Conservation (phyloP, 2,797 vertebrate species). For the Hirundo rustica region DNA sequence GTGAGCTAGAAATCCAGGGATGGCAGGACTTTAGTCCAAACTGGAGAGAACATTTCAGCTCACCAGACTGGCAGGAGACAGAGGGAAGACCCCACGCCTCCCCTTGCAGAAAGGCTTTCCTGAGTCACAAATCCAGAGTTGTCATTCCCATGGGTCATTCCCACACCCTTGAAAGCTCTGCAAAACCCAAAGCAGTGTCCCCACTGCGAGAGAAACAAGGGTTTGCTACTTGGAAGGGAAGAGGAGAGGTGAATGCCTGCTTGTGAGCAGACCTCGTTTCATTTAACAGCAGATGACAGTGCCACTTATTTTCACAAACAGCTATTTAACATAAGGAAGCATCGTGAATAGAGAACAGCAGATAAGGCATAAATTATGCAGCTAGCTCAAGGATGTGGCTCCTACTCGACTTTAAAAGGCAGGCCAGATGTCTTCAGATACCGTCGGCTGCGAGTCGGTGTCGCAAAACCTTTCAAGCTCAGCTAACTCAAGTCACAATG, state of each 20-base stretch:
- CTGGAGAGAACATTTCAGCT: neutral
- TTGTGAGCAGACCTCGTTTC: neutral
- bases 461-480: constrained; percentile 25
- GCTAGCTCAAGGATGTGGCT: neutral
- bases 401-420: constrained; percentile 39
- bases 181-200: neutral
- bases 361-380: constrained; percentile 2
- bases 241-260: neutral
- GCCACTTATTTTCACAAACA: neutral
- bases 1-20: neutral
- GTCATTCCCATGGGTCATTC: neutral
- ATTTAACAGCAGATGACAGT: neutral
- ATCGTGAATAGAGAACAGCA: neutral
- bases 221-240: neutral
- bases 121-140: neutral
- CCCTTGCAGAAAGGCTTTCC: neutral
- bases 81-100: neutral
- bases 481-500: constrained; percentile 16
- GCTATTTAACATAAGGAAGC: constrained; percentile 18
- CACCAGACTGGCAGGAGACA: neutral
- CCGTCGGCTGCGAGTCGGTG: neutral
- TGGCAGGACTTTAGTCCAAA: neutral
- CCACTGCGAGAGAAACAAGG: neutral
- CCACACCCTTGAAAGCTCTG: neutral
- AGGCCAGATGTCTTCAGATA: constrained; percentile 56